Evolutionary conservation across 2,888 invertebrate species (phyloP).

Genomic region (Lobophora halterata): DNA sequence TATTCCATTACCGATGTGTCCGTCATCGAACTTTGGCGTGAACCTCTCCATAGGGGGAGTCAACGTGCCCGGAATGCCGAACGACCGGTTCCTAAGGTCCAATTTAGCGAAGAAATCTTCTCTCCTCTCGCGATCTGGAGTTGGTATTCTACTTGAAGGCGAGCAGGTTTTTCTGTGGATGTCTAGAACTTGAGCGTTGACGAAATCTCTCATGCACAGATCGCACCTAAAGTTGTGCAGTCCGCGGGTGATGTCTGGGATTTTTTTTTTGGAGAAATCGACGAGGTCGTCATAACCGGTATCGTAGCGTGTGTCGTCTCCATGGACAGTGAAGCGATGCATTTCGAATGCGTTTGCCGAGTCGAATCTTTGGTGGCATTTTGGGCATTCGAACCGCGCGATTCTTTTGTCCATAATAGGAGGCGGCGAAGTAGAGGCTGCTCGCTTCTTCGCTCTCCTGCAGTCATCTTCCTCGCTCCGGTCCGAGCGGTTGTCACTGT

Average conservation of each 20-base stretch:
- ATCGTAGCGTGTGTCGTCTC: slow-evolving; percentile 78
- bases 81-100: slow-evolving; percentile 87
- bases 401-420: slow-evolving; percentile 64
- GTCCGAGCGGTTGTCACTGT: slow-evolving; percentile 80
- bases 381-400: slow-evolving; percentile 83
- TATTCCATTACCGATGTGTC: slow-evolving; percentile 61
- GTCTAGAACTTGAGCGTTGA: slow-evolving; percentile 84
- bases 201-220: slow-evolving; percentile 86
- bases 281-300: slow-evolving; percentile 87
- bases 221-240: slow-evolving; percentile 85
- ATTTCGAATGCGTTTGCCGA: slow-evolving; percentile 86
- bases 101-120: slow-evolving; percentile 91
- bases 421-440: slow-evolving; percentile 65
- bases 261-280: slow-evolving; percentile 91
- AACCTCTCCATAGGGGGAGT: slow-evolving; percentile 70
- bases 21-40: slow-evolving; percentile 66
- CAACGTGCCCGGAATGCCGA: slow-evolving; percentile 70
- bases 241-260: slow-evolving; percentile 87
- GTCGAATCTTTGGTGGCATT: slow-evolving; percentile 87
- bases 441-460: slow-evolving; percentile 60
- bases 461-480: slow-evolving; percentile 73
- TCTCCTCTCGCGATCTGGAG: slow-evolving; percentile 82
- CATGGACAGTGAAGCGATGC: slow-evolving; percentile 84
- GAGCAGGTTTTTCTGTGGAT: slow-evolving; percentile 81
- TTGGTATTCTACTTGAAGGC: slow-evolving; percentile 57